These are phyloP conservation scores for Sciurus niger DNA, from an alignment of 2,113 vertebrate genomes.

Conservation along the genomic window DNA sequence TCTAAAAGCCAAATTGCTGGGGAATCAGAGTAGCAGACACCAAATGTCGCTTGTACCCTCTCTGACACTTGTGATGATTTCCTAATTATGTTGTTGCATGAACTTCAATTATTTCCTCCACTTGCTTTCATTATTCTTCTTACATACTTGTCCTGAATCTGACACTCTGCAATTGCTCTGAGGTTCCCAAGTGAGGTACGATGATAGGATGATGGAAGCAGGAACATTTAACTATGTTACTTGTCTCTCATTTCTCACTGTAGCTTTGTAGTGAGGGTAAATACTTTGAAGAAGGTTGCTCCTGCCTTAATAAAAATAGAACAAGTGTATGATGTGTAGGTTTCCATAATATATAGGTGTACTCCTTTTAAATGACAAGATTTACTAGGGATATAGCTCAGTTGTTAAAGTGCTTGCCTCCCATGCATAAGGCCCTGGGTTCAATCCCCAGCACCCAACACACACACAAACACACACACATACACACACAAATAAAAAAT, in stretches of 20 bases:
- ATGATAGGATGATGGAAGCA: not conserved
- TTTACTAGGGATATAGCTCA: not conserved
- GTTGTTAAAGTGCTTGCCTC: no score
- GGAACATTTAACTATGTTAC: not conserved
- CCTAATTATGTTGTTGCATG: not conserved
- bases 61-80: slow-evolving; percentile 9
- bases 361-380: not conserved
- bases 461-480: no score
- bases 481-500: no score
- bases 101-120: slow-evolving; percentile 26
- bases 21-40: not conserved
- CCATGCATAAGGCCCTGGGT: no score
- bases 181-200: not conserved
- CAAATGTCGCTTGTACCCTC: not conserved
- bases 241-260: not conserved
- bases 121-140: slow-evolving; percentile 48
- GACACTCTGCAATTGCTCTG: not conserved
- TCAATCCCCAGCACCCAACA: no score
- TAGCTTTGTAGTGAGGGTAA: not conserved
- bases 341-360: not conserved
- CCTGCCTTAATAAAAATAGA: not conserved
- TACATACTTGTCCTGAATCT: slow-evolving; percentile 18
- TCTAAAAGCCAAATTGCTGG: slow-evolving; percentile 11
- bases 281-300: not conserved
- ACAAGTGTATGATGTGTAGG: not conserved